Percentiles rank a stretch among this genome's conserved stretches.
Evolutionary conservation across 2,888 invertebrate genomes (phyloP).

Genomic region (Lumbricus terrestris): DNA sequence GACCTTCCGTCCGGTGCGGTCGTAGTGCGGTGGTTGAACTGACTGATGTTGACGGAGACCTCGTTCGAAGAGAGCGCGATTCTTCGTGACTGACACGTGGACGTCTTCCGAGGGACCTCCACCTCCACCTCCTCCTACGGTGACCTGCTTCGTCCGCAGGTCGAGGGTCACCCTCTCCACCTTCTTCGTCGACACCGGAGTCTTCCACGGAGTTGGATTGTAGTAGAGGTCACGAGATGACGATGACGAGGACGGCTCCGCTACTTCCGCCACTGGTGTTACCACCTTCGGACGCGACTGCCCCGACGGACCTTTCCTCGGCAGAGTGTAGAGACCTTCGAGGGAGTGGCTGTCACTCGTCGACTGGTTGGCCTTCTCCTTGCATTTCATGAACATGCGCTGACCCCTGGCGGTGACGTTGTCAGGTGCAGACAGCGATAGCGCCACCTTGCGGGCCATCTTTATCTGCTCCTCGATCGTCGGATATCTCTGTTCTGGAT

Average conservation of each 20-base stretch:
- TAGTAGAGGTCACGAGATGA: not conserved
- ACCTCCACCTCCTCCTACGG: too few species aligned
- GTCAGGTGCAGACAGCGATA: constrained; percentile 79
- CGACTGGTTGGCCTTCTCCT: constrained; percentile 91
- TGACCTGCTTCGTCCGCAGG: too few species aligned
- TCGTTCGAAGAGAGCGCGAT: not conserved
- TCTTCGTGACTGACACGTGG: not conserved
- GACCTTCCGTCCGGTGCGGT: not conserved
- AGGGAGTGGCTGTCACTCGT: constrained; percentile 59
- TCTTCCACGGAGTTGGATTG: constrained; percentile 18
- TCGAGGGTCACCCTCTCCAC: not conserved
- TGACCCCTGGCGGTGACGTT: constrained; percentile 91
- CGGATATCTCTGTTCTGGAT: constrained; percentile 69
- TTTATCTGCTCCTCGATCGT: constrained; percentile 96
- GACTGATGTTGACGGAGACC: not conserved
- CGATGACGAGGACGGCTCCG: too few species aligned
- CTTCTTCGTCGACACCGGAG: not conserved
- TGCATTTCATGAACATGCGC: constrained; percentile 92
- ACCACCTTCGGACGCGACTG: not conserved
- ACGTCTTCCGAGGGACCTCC: not conserved
- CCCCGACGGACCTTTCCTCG: not conserved
- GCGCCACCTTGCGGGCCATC: constrained; percentile 85
- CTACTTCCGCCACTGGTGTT: too few species aligned
- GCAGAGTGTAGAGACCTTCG: not conserved
- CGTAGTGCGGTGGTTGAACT: not conserved